A percentile compares a stretch with the other conserved stretches of the same genome.
Evolutionary conservation across 2,113 vertebrate genomes (phyloP).

Genomic region (Phainopepla nitens): DNA sequence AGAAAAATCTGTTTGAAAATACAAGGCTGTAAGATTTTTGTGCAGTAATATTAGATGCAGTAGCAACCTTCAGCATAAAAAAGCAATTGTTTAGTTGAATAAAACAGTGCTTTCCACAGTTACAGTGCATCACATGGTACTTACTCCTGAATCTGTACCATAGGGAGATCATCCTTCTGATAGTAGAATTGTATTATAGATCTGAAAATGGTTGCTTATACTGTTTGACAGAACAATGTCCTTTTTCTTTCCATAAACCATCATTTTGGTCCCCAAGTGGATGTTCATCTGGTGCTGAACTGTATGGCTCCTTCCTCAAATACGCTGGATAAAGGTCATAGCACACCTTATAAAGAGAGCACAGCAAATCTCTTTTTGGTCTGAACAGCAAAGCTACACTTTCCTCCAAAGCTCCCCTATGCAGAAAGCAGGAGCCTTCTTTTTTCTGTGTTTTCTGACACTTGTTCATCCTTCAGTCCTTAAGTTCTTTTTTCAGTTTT

Average conservation of each 20-base stretch:
- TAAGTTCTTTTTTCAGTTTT: neutral
- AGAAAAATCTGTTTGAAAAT: neutral
- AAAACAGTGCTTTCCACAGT: neutral
- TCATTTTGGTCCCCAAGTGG: neutral
- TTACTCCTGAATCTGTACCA: neutral
- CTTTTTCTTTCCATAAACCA: neutral
- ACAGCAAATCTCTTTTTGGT: neutral
- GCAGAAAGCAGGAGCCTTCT: neutral
- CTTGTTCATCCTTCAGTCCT: neutral
- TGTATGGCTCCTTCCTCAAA: neutral
- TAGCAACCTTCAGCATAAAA: neutral
- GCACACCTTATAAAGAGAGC: neutral
- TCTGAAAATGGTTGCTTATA: neutral
- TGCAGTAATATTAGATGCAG: neutral
- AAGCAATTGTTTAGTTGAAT: neutral
- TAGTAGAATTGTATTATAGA: neutral
- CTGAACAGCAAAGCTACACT: neutral
- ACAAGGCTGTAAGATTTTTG: neutral
- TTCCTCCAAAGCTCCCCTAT: neutral
- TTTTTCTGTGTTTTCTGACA: neutral
- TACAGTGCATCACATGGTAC: neutral
- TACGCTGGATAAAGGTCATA: neutral
- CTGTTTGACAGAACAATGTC: neutral
- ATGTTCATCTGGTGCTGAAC: neutral
- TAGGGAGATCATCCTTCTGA: neutral